Conservation (phyloP, 2,113 vertebrate genomes). For the Calidris pugnax region DNA sequence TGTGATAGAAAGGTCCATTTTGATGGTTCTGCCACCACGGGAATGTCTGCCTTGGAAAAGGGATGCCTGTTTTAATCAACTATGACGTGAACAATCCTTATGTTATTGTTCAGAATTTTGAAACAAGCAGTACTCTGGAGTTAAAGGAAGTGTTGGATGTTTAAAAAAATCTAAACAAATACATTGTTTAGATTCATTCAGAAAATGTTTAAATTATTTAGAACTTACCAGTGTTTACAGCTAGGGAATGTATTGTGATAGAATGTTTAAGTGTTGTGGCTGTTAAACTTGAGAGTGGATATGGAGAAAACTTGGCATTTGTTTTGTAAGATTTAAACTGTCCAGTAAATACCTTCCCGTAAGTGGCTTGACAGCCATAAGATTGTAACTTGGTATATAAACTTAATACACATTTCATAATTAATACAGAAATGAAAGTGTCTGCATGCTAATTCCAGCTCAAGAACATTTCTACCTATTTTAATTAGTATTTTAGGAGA, state of each 20-base stretch:
- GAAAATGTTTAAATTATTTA: background rate
- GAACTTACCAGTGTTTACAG: background rate
- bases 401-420: background rate
- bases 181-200: background rate
- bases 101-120: background rate
- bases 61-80: background rate
- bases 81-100: background rate
- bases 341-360: rapidly evolving
- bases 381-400: background rate
- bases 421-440: background rate
- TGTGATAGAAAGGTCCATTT: background rate
- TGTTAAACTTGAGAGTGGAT: background rate
- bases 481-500: background rate
- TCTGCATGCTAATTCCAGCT: background rate
- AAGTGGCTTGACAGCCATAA: background rate
- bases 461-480: background rate
- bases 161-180: background rate
- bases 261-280: background rate
- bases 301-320: background rate
- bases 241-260: background rate
- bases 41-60: background rate
- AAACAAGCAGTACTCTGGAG: background rate
- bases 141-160: background rate
- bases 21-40: background rate
- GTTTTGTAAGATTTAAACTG: background rate